Evolutionary conservation across 2,797 vertebrate species (phyloP), one percentile per base, ranked within the genome.

Genomic region (Neoniphon sammara): DNA sequence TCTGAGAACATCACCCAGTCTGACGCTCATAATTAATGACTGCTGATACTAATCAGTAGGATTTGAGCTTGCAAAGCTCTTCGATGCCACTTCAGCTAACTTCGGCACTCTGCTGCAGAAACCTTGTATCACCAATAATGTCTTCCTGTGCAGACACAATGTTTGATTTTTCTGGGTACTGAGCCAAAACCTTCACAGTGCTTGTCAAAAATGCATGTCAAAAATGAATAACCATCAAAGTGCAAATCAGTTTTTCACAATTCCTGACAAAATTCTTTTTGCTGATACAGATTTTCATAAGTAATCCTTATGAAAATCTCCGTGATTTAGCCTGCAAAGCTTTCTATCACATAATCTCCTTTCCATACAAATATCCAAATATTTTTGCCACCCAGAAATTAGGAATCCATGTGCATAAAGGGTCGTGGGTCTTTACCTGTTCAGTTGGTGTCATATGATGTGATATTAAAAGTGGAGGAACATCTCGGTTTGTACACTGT

Each of bases 11-110:
- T 92, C 92, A 92, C 82, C 89, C 88, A 92, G 85, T 90, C 90
- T 92, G 91, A 93, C 86, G 90, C 88, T 90, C 87, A 85, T 92
- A 92, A 93, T 93, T 92, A 93, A 93, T 93, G 92, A 91, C 90
- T 93, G 90, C 86, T 92, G 92, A 92, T 92, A 88, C 85, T 89
- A 89, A 91, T 93, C 91, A 91, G 89, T 77, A 69, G 81, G 90
- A 91, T 91, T 91, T 90, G 83, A 87, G 89, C 82, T 46, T 62
- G 78, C 82, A 86, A 89, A 90, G 85, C 90, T 89, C 84, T 84
- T 82, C 46, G 70, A 87, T 81, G 77, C 87, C 86, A 85, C 88
- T 90, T 81, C 76, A 88, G 86, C 85, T 87, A 86, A 67, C 73
- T 80, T 79, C 14, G 18, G 20, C 77, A 83, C 80, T 88, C 75